These are phyloP conservation scores for Mobula hypostoma DNA, from an alignment of 2,113 vertebrate species.

Conservation along the genomic window DNA sequence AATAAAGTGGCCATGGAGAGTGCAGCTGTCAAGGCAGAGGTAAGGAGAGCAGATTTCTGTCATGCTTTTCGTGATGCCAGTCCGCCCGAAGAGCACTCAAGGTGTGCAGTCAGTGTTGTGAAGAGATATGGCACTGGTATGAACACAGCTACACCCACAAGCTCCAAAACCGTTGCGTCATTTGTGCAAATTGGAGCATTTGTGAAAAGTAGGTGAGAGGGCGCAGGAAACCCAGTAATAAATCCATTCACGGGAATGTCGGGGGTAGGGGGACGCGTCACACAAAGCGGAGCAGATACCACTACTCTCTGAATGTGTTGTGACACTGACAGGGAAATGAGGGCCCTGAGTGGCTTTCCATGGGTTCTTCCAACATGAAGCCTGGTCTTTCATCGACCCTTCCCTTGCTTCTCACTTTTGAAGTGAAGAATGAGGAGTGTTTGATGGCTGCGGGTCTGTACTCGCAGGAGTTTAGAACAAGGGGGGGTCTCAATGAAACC, in stretches of 20 bases:
- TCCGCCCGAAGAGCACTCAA: neutral
- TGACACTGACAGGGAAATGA: neutral
- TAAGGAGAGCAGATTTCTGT: neutral
- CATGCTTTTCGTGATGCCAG: neutral
- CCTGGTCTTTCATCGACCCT: neutral
- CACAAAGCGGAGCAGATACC: neutral
- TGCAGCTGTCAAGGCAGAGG: neutral
- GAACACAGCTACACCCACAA: neutral
- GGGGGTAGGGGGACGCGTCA: too few species aligned
- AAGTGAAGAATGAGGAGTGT: neutral
- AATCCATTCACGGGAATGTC: neutral
- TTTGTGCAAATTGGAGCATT: neutral
- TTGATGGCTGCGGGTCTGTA: too few species aligned
- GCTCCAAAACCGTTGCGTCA: neutral
- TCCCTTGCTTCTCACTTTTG: neutral
- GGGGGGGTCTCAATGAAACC: too few species aligned
- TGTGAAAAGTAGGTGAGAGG: neutral
- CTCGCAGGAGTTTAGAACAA: too few species aligned
- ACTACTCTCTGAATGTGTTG: too few species aligned
- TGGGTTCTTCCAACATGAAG: neutral
- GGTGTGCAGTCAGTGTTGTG: neutral
- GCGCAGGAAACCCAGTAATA: neutral
- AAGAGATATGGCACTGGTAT: neutral
- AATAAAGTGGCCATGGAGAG: too few species aligned
- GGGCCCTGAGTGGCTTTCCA: neutral